Percentiles rank a stretch among this genome's conserved stretches.
Evolutionary conservation across 1,140 invertebrate genomes (phyloP).

Genomic region (Daktulosphaira vitifoliae): DNA sequence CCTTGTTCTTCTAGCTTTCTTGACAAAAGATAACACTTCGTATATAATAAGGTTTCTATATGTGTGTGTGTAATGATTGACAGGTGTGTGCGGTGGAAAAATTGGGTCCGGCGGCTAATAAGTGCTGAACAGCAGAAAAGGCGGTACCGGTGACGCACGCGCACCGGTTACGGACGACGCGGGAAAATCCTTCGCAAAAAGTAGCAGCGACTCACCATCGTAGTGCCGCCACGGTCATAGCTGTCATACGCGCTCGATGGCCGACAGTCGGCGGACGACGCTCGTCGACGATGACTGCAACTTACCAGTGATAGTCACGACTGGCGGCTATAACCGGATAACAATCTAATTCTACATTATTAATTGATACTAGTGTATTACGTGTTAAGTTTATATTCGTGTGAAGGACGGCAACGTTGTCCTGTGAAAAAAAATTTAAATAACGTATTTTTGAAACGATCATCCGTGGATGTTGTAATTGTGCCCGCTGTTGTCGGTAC

Average conservation of each 20-base stretch:
- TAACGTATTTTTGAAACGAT: no score
- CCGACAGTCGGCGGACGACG: slow-evolving; percentile 30
- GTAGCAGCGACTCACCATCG: neutral
- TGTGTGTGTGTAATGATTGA: slow-evolving; percentile 26
- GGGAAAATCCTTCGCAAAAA: neutral
- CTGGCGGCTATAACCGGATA: neutral
- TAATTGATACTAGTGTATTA: no score
- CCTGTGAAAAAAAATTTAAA: no score
- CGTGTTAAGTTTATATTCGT: no score
- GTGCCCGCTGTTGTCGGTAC: neutral
- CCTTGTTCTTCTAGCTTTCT: no score
- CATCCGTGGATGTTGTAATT: no score
- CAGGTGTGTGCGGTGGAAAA: slow-evolving; percentile 31
- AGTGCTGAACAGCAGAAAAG: slow-evolving; percentile 25
- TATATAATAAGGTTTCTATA: neutral
- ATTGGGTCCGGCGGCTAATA: neutral
- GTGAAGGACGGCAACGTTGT: no score
- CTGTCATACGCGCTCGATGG: slow-evolving; percentile 17
- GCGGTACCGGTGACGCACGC: slow-evolving; percentile 26
- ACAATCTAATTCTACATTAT: neutral
- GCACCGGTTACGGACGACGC: neutral
- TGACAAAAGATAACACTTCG: slow-evolving; percentile 1
- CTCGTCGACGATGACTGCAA: slow-evolving; percentile 4
- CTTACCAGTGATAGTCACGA: neutral
- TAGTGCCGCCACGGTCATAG: neutral